phyloP scores from a whole-genome alignment of 2,888 invertebrate genomes.

The Embidobia sp. region DNA sequence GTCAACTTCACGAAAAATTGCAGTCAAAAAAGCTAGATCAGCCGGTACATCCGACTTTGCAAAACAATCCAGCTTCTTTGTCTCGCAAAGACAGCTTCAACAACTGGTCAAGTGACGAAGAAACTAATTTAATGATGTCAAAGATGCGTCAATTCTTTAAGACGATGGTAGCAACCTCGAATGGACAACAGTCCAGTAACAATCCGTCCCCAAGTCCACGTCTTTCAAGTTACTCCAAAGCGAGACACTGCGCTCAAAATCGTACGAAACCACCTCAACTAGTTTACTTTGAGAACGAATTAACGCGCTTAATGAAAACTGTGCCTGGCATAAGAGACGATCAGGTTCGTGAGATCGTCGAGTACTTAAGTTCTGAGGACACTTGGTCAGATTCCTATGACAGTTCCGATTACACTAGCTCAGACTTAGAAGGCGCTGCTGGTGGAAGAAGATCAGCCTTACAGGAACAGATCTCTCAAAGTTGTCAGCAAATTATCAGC shows the following conservation, averaged over 20 bases:
- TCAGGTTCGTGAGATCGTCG: slow-evolving; percentile 95
- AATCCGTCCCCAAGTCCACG: slow-evolving; percentile 83
- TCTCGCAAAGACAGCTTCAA: slow-evolving; percentile 95
- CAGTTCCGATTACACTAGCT: slow-evolving; percentile 95
- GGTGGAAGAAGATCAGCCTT: slow-evolving; percentile 86
- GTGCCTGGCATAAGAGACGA: slow-evolving; percentile 95
- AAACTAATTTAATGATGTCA: slow-evolving; percentile 97
- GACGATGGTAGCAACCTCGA: slow-evolving; percentile 89
- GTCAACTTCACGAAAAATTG: slow-evolving; percentile 54
- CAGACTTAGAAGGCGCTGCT: slow-evolving; percentile 89
- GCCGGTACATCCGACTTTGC: slow-evolving; percentile 35
- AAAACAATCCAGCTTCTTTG: slow-evolving; percentile 82
- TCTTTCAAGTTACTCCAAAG: slow-evolving; percentile 73
- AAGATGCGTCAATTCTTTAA: slow-evolving; percentile 97
- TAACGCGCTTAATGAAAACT: slow-evolving; percentile 95
- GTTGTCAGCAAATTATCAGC: slow-evolving; percentile 93
- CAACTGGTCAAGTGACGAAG: slow-evolving; percentile 96
- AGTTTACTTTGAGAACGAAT: slow-evolving; percentile 93
- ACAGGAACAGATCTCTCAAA: slow-evolving; percentile 93
- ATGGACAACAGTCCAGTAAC: slow-evolving; percentile 78
- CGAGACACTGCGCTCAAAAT: slow-evolving; percentile 79
- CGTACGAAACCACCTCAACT: slow-evolving; percentile 92
- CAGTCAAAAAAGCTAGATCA: slow-evolving; percentile 54
- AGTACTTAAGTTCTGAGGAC: slow-evolving; percentile 95
- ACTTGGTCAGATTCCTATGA: slow-evolving; percentile 97